These are phyloP conservation scores for Hemistola chrysoprasaria DNA, from an alignment of 2,888 invertebrate species.

Conservation along the genomic window DNA sequence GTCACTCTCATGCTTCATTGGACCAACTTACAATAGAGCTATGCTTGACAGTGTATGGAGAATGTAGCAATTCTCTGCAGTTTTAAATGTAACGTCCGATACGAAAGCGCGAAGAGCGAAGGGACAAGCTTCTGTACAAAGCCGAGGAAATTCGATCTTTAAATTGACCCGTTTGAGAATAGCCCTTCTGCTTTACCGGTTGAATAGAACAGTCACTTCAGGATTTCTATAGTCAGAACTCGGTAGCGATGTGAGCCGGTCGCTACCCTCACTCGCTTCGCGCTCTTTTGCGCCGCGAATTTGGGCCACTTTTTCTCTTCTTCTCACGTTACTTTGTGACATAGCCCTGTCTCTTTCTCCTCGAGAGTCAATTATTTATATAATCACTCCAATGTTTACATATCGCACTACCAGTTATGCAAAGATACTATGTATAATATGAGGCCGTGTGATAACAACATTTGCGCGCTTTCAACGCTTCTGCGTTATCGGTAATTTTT, in stretches of 20 bases:
- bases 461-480: conserved; percentile 19
- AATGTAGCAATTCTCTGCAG: too few relatives aligned
- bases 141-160: neutral
- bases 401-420: conserved; percentile 48
- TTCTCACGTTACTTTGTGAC: conserved; percentile 38
- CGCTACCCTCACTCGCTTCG: conserved; percentile 67
- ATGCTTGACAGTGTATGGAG: too few relatives aligned
- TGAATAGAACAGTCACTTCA: conserved; percentile 53
- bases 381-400: conserved; percentile 73
- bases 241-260: conserved; percentile 80
- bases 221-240: conserved; percentile 67
- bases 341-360: conserved; percentile 45
- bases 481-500: conserved; percentile 21
- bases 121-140: too few relatives aligned
- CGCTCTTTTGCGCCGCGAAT: conserved; percentile 61
- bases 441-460: too few relatives aligned
- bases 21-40: too few relatives aligned
- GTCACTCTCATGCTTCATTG: too few relatives aligned
- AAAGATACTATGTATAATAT: too few relatives aligned
- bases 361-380: conserved; percentile 47
- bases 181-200: conserved; percentile 49
- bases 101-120: too few relatives aligned
- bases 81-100: too few relatives aligned
- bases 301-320: conserved; percentile 62
- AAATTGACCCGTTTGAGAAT: conserved; percentile 37